phyloP scores from a whole-genome alignment of 1,140 invertebrate genomes.

The Bombus soroeensis region DNA sequence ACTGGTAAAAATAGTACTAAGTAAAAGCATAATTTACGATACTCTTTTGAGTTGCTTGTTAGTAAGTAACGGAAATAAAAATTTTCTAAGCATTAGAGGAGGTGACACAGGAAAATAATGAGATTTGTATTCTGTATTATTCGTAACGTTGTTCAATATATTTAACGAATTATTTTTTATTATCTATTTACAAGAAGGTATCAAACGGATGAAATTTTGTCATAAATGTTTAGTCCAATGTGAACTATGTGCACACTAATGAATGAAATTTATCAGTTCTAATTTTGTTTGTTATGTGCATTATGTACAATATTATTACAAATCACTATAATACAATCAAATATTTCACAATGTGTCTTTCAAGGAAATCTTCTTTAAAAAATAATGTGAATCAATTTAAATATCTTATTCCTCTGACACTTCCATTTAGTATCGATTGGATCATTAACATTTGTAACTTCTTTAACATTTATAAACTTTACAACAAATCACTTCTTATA shows the following conservation, averaged over 20 bases:
- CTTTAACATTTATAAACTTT: conserved; percentile 35
- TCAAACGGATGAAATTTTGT: not conserved
- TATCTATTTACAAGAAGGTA: conserved; percentile 72
- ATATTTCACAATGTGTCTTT: not conserved
- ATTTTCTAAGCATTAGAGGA: too few relatives aligned
- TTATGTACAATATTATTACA: conserved; percentile 44
- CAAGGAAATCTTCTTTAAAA: not conserved
- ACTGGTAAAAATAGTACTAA: too few relatives aligned
- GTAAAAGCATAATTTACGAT: too few relatives aligned
- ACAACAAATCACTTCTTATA: conserved; percentile 19
- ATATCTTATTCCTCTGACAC: not conserved
- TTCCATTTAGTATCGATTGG: not conserved
- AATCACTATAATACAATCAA: conserved; percentile 12
- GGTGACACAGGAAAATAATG: conserved; percentile 19
- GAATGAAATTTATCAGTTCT: not conserved
- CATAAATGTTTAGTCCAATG: not conserved
- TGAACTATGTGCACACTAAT: not conserved
- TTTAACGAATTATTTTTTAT: conserved; percentile 74
- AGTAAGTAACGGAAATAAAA: too few relatives aligned
- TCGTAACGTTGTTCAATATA: conserved; percentile 76
- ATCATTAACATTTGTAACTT: not conserved
- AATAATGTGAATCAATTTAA: not conserved
- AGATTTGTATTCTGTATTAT: conserved; percentile 42
- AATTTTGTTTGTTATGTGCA: conserved; percentile 21
- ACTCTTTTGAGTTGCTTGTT: too few relatives aligned